Percentiles rank a stretch among this genome's conserved stretches.
These are phyloP conservation scores for Sipha flava DNA, from an alignment of 1,140 invertebrate species.

Conservation along the genomic window DNA sequence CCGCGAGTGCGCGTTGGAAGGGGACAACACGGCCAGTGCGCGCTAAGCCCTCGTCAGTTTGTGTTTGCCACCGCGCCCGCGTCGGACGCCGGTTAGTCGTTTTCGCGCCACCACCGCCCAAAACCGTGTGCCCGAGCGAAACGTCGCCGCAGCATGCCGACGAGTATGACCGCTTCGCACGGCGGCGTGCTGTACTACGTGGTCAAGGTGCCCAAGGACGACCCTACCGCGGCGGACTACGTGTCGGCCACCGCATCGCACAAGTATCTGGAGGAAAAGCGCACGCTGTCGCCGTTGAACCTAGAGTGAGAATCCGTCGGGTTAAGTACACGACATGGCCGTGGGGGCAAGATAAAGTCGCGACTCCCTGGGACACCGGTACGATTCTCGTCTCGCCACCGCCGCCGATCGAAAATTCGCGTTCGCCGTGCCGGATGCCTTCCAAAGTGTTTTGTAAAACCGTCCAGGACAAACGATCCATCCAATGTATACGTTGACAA, in stretches of 20 bases:
- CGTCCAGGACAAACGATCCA: too few species aligned
- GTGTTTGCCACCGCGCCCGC: not conserved
- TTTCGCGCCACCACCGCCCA: not conserved
- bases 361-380: too few species aligned
- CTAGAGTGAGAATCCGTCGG: slow-evolving; percentile 15
- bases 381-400: too few species aligned
- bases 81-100: not conserved
- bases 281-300: slow-evolving; percentile 26
- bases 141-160: slow-evolving; percentile 39
- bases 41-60: not conserved
- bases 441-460: too few species aligned
- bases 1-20: too few species aligned
- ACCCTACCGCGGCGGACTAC: slow-evolving; percentile 24
- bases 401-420: too few species aligned
- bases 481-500: too few species aligned
- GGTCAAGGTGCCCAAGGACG: slow-evolving; percentile 52
- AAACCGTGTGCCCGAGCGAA: not conserved
- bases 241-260: slow-evolving; percentile 33
- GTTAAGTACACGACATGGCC: too few species aligned
- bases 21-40: too few species aligned
- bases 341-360: too few species aligned
- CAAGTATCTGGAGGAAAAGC: slow-evolving; percentile 35
- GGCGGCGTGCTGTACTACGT: slow-evolving; percentile 57
- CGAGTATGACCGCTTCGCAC: slow-evolving; percentile 51
- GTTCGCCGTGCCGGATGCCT: too few species aligned